These are phyloP conservation scores for Capitella teleta DNA, from an alignment of 1,140 invertebrate genomes.

Conservation along the genomic window DNA sequence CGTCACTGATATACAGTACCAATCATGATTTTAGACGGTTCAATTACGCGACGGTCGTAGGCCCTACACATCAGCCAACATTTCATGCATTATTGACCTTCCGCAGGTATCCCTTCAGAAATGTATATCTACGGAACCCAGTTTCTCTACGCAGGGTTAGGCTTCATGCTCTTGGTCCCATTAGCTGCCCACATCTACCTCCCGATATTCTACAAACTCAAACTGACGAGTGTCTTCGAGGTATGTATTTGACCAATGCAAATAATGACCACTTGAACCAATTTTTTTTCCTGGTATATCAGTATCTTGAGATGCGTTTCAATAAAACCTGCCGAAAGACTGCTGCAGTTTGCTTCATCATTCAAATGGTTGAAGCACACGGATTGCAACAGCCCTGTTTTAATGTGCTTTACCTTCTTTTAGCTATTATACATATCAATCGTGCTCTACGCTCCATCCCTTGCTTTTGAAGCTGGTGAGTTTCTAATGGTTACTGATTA, in stretches of 20 bases:
- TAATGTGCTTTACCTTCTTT: slow-evolving; percentile 9
- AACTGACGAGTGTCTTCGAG: slow-evolving; percentile 36
- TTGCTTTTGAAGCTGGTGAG: slow-evolving; percentile 80
- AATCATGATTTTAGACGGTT: no score
- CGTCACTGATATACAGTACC: no score
- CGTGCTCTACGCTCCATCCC: slow-evolving; percentile 81
- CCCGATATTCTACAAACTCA: slow-evolving; percentile 35
- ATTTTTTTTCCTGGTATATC: background rate
- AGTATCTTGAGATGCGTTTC: background rate
- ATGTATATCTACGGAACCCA: slow-evolving; percentile 51
- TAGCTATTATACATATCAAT: slow-evolving; percentile 83
- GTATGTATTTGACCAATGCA: slow-evolving; percentile 15
- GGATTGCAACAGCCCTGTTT: background rate
- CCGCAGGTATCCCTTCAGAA: slow-evolving; percentile 69
- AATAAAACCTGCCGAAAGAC: background rate
- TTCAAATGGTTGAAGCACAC: background rate
- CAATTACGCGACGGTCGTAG: no score
- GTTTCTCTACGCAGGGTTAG: slow-evolving; percentile 22
- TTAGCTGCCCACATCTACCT: slow-evolving; percentile 25
- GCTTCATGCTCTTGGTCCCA: slow-evolving; percentile 22
- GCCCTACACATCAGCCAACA: no score
- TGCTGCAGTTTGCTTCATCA: background rate
- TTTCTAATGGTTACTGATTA: slow-evolving; percentile 29
- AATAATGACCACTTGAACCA: background rate
- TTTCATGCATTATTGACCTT: no score